Conservation (phyloP, 2,113 vertebrate species). For the Python bivittatus region DNA sequence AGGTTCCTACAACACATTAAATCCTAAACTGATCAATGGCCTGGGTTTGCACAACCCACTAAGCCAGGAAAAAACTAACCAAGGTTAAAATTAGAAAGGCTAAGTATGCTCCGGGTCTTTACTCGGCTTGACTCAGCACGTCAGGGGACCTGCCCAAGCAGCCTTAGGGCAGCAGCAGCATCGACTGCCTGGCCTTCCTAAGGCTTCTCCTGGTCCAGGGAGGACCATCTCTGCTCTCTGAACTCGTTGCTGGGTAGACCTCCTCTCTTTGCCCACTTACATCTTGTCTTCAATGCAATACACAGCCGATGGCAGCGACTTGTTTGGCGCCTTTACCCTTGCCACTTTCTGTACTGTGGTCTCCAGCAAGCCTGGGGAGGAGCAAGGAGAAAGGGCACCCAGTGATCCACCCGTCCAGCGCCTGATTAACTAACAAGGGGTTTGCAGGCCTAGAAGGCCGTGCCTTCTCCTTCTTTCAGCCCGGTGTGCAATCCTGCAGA, state of each 20-base stretch:
- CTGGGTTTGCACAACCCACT: no score
- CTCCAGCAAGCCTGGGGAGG: slow-evolving; percentile 80
- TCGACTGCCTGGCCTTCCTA: no score
- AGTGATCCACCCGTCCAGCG: not conserved
- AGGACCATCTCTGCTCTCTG: not conserved
- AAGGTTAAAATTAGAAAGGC: no score
- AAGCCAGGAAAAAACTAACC: no score
- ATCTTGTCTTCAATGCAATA: slow-evolving; percentile 95
- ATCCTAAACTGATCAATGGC: no score
- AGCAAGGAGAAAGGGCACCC: not conserved
- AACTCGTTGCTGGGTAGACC: not conserved
- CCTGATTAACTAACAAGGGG: not conserved
- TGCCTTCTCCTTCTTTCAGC: no score
- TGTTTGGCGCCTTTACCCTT: slow-evolving; percentile 82
- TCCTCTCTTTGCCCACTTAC: slow-evolving; percentile 59
- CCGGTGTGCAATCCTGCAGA: not conserved
- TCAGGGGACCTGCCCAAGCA: no score
- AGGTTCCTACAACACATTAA: no score
- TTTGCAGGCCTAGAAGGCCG: not conserved
- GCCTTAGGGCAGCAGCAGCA: no score
- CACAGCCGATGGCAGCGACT: slow-evolving; percentile 81
- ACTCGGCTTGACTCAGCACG: no score
- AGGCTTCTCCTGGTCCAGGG: not conserved
- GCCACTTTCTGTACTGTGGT: slow-evolving; percentile 88
- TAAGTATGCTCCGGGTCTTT: no score